Evolutionary conservation across 35 echinoderm and acorn worm species (phyloP).

Genomic region (Apostichopus parvimensis): DNA sequence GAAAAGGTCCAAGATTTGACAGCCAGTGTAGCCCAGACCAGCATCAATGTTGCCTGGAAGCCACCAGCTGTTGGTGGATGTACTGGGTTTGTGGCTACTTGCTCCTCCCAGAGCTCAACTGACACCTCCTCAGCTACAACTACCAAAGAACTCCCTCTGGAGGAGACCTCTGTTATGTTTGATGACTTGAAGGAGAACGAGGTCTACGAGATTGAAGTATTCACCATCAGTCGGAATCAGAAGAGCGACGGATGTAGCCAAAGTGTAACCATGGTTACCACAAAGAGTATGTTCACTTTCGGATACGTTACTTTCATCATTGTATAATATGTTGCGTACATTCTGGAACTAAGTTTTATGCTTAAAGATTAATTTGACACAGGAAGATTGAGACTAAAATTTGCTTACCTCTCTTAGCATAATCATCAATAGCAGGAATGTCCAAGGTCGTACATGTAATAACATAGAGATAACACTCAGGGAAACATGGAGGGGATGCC

Average conservation of each 20-base stretch:
- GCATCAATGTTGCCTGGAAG: constrained; percentile 7
- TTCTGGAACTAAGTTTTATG: no score
- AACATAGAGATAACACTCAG: no score
- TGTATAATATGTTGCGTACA: no score
- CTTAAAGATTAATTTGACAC: no score
- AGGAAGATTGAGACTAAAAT: no score
- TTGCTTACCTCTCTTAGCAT: no score
- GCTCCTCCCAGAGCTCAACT: background rate
- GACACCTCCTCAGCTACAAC: background rate
- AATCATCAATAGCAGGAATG: no score
- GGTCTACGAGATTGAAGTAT: constrained; percentile 54
- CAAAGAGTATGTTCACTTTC: background rate
- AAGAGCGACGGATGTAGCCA: constrained; percentile 31
- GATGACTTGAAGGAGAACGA: constrained; percentile 41
- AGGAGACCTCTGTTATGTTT: constrained; percentile 43
- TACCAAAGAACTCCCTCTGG: constrained; percentile 4
- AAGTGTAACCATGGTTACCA: background rate
- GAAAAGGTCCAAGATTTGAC: constrained; percentile 8
- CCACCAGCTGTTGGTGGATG: background rate
- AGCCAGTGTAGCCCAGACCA: background rate
- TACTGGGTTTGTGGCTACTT: constrained; percentile 5
- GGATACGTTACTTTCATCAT: no score
- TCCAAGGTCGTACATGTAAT: no score
- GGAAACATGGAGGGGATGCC: no score
- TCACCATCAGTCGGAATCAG: constrained; percentile 38